Conservation (phyloP, 2,888 invertebrate species). For the Odontomyia ornata region DNA sequence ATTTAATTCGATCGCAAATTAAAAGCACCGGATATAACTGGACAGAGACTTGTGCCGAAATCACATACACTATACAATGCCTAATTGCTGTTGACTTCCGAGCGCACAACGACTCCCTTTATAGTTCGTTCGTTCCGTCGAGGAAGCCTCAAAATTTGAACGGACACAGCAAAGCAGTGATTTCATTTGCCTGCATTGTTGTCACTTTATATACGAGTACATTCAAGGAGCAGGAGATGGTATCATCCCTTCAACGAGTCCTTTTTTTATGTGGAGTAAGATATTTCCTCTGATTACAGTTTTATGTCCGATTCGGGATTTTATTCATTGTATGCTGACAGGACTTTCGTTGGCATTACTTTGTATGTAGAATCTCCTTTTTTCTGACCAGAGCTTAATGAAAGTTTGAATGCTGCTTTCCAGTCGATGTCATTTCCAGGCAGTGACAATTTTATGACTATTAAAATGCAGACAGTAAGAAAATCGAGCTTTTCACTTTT, state of each 20-base stretch:
- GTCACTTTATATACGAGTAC: background rate
- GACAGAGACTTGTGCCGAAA: conserved; percentile 40
- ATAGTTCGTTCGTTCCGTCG: background rate
- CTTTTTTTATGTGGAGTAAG: background rate
- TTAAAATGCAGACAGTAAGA: background rate
- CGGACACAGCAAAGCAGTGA: background rate
- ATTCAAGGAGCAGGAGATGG: background rate
- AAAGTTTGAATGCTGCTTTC: background rate
- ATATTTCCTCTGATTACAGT: background rate
- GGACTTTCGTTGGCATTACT: background rate
- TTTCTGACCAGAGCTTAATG: background rate
- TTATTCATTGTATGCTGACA: background rate
- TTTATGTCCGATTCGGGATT: background rate
- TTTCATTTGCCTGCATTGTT: background rate
- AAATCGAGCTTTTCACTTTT: no score
- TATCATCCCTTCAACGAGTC: background rate
- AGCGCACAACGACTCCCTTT: conserved; percentile 25
- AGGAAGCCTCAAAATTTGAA: conserved; percentile 1
- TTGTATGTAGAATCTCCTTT: background rate
- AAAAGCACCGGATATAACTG: conserved; percentile 36
- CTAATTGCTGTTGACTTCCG: conserved; percentile 45
- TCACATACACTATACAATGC: conserved; percentile 34
- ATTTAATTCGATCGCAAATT: conserved; percentile 42
- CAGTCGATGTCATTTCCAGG: background rate
- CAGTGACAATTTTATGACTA: background rate